Base-by-base conservation (phyloP, 2,888 invertebrate species). In the Himalopsyche japonica region DNA sequence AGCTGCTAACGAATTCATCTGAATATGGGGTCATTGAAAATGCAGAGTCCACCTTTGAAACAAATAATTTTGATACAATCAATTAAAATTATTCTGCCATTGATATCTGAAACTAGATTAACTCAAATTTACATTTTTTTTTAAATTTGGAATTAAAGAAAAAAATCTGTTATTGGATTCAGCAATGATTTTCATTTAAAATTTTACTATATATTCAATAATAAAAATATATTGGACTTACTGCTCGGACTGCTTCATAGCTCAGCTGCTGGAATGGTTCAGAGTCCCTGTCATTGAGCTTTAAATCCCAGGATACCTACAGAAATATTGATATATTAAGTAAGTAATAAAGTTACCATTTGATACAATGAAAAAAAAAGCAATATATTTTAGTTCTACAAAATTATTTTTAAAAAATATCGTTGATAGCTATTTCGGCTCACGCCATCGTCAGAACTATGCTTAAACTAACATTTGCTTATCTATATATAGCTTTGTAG, bases 1-100 rank as follows among this genome's bases (percentile, higher is more conserved):
- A 93, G 0, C 96, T 95, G 70, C 96, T 95, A 89, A 98, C 94
- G 89, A 97, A 98, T 88, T 96, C 96, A 88, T 97, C 96, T 0
- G 97, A 96, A 89, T 97, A 96, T 0, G 97, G 97, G 0, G 98
- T 98, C 96, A 97, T 97, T 0, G 97, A 96, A 94, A 98, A 96
- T 0, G 97, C 96, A 0, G 97, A 97, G 90, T 97, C 97, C 89
- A 98, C 94, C 97, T 98, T 89, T 12, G 89, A 89, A n/a, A 27
- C 15, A 81, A 43, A 80, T n/a, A 49, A 48, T 27, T 8, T 24
- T 82, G 20, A 27, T 20, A 24, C 82, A 27, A n/a, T n/a, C 8
- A 18, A 24, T 80, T n/a, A 43, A 76, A 70, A 43, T 7, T 3
- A 48, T 7, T 49, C n/a, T 18, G 1, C 49, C 49, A 49, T 18